Evolutionary conservation across 2,888 invertebrate species (phyloP).

Genomic region (Pandemis heparana): DNA sequence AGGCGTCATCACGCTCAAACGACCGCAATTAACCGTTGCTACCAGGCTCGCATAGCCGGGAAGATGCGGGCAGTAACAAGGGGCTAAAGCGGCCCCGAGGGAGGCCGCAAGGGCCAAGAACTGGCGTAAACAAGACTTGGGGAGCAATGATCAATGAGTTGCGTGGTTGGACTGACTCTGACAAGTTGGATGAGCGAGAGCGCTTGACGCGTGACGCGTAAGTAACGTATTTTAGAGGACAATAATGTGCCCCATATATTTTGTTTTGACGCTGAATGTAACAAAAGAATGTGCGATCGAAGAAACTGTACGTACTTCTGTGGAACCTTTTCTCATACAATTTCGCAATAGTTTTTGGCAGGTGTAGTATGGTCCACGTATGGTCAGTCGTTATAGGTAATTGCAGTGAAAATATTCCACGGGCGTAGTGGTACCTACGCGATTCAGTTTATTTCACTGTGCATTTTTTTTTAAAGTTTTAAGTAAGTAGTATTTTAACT

Average conservation of each 20-base stretch:
- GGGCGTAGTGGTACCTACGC: too few relatives aligned
- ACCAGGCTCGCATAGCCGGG: conserved; percentile 48
- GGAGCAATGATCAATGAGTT: conserved; percentile 35
- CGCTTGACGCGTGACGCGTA: conserved; percentile 8
- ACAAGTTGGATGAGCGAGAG: conserved; percentile 33
- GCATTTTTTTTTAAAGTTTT: too few relatives aligned
- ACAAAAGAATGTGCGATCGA: too few relatives aligned
- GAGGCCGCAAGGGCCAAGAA: conserved; percentile 43
- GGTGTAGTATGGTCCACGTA: too few relatives aligned
- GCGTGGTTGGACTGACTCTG: conserved; percentile 33
- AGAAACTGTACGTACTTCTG: too few relatives aligned
- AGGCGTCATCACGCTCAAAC: conserved; percentile 55
- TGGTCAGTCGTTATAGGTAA: too few relatives aligned
- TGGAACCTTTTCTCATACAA: too few relatives aligned
- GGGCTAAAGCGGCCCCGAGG: conserved; percentile 55
- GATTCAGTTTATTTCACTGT: too few relatives aligned
- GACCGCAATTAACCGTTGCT: conserved; percentile 56
- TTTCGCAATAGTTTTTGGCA: too few relatives aligned
- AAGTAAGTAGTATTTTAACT: too few relatives aligned
- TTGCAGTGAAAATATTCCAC: too few relatives aligned
- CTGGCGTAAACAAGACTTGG: conserved; percentile 41
- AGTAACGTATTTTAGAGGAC: background rate
- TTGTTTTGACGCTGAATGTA: background rate
- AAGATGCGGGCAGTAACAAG: conserved; percentile 56
- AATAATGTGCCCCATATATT: background rate